Evolutionary conservation across 2,888 invertebrate species (phyloP), one percentile per base, ranked within the genome.

Genomic region (Papilio elwesi): DNA sequence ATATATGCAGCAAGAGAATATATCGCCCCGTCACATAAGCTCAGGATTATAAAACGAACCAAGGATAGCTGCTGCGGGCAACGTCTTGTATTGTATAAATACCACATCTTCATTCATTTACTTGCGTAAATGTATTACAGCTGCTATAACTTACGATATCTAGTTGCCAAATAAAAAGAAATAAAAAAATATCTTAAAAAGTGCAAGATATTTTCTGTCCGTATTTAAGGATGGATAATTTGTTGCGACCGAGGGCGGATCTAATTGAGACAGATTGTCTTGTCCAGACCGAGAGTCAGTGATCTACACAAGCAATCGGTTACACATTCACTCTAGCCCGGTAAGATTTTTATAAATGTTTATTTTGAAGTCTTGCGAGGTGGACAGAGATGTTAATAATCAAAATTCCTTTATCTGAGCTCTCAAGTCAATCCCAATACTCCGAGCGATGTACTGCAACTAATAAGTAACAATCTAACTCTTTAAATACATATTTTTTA

Each of bases 201-300:
- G 13, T 36, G 13, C 57, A 13, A 36, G 26, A 13, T 57, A 13
- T 55, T 36, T 6, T 13, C 12, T 36, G 13, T 7, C 12, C 6
- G 13, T 57, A 57, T 36, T 57, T 11, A 11, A 26, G 36, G 13
- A 13, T 36, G 6, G 36, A 13, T 36, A 57, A 26, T 36, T 57
- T 57, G 36, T 57, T 55, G 12, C 57, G 13, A 36, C 12, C 36
- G 7, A 13, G 36, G 57, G 57, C 57, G 57, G 36, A 57, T 57
- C 57, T 57, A 57, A 57, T 57, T 57, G 57, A 57, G 57, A 57
- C 57, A 36, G 57, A 57, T 57, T 13, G 57, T 57, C 13, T 57
- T 57, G 26, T 36, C 57, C 57, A 57, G 36, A 57, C 57, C 26
- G 36, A 3, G 13, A 12, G 57, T 36, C 2, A 36, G 13, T 36